Percentiles rank a stretch among this genome's conserved stretches.
Evolutionary conservation across 1,140 invertebrate species (phyloP).

Genomic region (Drosophila kanapiae): DNA sequence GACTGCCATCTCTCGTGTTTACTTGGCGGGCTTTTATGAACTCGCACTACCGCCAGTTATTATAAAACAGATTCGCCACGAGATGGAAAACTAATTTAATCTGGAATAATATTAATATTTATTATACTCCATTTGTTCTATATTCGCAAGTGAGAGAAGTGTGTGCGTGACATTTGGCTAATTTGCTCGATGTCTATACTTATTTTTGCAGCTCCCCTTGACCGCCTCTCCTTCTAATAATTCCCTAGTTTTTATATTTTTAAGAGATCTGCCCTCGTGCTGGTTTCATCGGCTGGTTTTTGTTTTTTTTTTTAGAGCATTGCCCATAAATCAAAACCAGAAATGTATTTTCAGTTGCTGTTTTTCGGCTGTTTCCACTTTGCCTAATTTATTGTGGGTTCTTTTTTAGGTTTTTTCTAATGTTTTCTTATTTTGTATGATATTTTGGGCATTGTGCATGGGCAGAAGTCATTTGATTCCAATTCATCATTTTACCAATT

Average conservation of each 20-base stretch:
- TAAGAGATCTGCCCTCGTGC: slow-evolving; percentile 55
- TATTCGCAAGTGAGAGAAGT: slow-evolving; percentile 3
- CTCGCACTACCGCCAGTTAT: slow-evolving; percentile 5
- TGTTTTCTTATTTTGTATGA: neutral
- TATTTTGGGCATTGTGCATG: slow-evolving; percentile 6
- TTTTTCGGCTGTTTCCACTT: slow-evolving; percentile 21
- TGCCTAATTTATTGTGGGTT: slow-evolving; percentile 27
- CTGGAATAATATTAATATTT: slow-evolving; percentile 50
- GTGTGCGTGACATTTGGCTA: slow-evolving; percentile 68
- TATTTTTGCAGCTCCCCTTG: slow-evolving; percentile 13
- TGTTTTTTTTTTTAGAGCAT: slow-evolving; percentile 47
- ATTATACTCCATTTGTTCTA: slow-evolving; percentile 20
- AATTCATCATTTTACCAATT: slow-evolving; percentile 50
- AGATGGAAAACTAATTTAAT: slow-evolving; percentile 51
- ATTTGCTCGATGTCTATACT: slow-evolving; percentile 47
- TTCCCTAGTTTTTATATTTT: slow-evolving; percentile 38
- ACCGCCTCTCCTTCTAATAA: slow-evolving; percentile 16
- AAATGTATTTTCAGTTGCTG: slow-evolving; percentile 32
- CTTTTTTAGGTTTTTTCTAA: slow-evolving; percentile 7
- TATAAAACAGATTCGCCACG: slow-evolving; percentile 30
- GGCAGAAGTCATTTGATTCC: slow-evolving; percentile 32
- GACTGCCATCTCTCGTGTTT: slow-evolving; percentile 53
- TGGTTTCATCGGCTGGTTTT: slow-evolving; percentile 29
- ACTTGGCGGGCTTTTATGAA: slow-evolving; percentile 56
- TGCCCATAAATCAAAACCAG: slow-evolving; percentile 62